Percentiles rank a stretch among this genome's conserved stretches.
Conservation (phyloP, 2,113 vertebrate genomes). For the Emydocephalus ijimae region DNA sequence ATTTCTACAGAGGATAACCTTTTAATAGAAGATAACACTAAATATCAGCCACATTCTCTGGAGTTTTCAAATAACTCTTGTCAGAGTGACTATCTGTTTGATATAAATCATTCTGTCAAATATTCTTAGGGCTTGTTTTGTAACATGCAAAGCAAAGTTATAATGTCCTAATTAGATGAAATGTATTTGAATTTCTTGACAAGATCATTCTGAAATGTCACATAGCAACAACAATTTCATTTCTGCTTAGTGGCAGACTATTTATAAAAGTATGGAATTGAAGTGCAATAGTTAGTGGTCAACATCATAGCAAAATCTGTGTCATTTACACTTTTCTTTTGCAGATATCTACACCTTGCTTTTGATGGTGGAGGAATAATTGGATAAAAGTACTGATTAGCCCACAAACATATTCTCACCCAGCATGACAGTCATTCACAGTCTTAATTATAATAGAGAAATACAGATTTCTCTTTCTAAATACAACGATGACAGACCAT, state of each 20-base stretch:
- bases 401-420: not conserved
- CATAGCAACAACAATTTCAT: no score
- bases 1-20: not conserved
- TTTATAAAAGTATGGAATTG: not conserved
- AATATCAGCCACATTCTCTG: no score
- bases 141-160: not conserved
- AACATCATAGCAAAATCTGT: not conserved
- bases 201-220: not conserved
- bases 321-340: not conserved
- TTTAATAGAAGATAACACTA: not conserved
- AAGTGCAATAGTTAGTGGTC: not conserved
- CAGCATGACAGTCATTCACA: not conserved
- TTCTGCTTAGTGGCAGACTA: not conserved
- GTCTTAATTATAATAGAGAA: not conserved
- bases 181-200: not conserved
- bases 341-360: not conserved
- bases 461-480: not conserved
- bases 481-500: not conserved
- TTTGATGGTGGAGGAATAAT: not conserved
- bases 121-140: not conserved
- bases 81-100: not conserved
- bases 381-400: not conserved
- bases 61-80: not conserved
- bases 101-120: not conserved
- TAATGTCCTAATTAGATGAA: not conserved